Conservation (phyloP, 2,888 invertebrate genomes). For the Oligia latruncula region DNA sequence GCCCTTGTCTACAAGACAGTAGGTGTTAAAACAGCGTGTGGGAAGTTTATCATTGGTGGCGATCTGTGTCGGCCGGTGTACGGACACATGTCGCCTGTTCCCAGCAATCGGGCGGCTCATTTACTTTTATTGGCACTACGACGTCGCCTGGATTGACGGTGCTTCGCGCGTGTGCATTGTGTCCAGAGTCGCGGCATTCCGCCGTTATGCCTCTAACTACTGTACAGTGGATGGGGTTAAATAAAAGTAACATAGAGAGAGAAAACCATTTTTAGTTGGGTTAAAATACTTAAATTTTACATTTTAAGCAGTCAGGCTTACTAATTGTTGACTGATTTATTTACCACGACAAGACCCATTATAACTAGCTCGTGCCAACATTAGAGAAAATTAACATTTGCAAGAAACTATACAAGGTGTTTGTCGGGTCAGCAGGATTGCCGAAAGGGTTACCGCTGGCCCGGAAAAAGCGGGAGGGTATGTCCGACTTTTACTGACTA, state of each 20-base stretch:
- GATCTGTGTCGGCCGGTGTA: constrained; percentile 59
- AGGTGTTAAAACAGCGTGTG: constrained; percentile 45
- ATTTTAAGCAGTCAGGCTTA: too few relatives aligned
- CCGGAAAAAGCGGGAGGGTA: too few relatives aligned
- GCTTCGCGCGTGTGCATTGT: constrained; percentile 67
- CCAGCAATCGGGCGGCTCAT: constrained; percentile 78
- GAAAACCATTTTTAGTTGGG: neutral
- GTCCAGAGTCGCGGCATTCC: constrained; percentile 53
- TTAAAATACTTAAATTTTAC: too few relatives aligned
- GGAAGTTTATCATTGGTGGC: constrained; percentile 51
- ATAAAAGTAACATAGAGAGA: neutral
- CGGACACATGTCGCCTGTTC: constrained; percentile 70
- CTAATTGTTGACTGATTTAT: too few relatives aligned
- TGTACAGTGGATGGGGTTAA: too few relatives aligned
- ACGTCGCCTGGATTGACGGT: constrained; percentile 73
- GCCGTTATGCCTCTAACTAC: neutral
- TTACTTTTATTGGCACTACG: constrained; percentile 82
- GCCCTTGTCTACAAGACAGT: neutral
- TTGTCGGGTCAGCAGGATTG: too few relatives aligned
- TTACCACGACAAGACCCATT: neutral
- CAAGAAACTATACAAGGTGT: neutral
- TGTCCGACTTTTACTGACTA: too few relatives aligned
- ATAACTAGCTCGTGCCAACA: neutral
- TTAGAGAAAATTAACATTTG: neutral
- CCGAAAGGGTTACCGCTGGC: too few relatives aligned